Base-by-base conservation (phyloP, 2,888 invertebrate species). In the Quadroppia sp. region DNA sequence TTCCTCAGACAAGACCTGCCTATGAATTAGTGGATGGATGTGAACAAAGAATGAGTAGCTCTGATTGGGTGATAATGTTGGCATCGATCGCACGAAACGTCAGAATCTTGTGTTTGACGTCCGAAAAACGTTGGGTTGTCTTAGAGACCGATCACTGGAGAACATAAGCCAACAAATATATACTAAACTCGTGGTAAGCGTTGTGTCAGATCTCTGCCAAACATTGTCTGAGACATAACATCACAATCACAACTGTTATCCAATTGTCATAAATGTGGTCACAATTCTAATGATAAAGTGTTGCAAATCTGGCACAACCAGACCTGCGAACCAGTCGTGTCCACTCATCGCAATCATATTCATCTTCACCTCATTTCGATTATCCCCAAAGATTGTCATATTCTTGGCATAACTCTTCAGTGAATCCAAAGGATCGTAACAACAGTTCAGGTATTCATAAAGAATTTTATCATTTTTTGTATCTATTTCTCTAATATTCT, bases 121-220 rank as follows among this genome's bases (percentile, higher is more conserved):
- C 67, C 67, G 67, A 67, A 67, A 40, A 23, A 67, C 67, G 67
- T 67, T 40, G 32, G 11, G 67, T 67, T 67, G 67, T 67, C 67
- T 67, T 36, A 67, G 67, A 40, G 67, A 67, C n/a, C 30, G 30
- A 30, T 59, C 67, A 67, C 67, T 40, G 67, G 67, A 67, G 67
- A 67, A 42, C 67, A 30, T 67, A 36, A 64, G 40, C 67, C 67
- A 67, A 67, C 59, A 30, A 64, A 67, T 67, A 67, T 67, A 67
- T 40, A 40, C 67, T 64, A 9, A 67, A 67, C 67, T 67, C 67
- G 40, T 67, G 40, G 67, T 67, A 30, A 17, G 23, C 7, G 7
- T 40, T 40, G 67, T 67, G 40, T 67, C 67, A 67, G 36, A 67
- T 20, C 67, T 40, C 32, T 42, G 40, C 40, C 23, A 40, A 67